A percentile compares a stretch with the other conserved stretches of the same genome.
phyloP scores from a whole-genome alignment of 2,797 vertebrate genomes.

The Muraenolepis orangiensis region DNA sequence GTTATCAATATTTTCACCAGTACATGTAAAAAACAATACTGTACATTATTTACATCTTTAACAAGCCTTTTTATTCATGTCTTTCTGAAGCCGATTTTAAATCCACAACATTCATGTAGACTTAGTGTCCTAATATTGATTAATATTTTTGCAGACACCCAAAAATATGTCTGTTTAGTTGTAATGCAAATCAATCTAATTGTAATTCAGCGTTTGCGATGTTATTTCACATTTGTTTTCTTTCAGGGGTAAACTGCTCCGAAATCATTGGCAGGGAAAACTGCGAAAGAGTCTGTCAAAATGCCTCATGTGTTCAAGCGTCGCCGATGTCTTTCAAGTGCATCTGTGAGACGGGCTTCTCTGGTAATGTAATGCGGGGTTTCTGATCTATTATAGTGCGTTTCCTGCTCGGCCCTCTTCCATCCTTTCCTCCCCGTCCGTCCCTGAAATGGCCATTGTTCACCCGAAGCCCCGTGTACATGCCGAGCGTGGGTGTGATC shows the following conservation, averaged over 20 bases:
- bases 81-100: neutral
- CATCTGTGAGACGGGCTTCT: slow-evolving; percentile 61
- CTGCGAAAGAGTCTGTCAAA: slow-evolving; percentile 69
- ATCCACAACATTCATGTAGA: neutral
- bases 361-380: slow-evolving; percentile 54
- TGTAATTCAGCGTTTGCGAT: neutral
- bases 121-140: neutral
- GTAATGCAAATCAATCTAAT: neutral
- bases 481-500: neutral
- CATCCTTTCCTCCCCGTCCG: too few species aligned
- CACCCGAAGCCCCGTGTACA: neutral
- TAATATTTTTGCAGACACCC: neutral
- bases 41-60: neutral
- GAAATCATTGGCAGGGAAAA: slow-evolving; percentile 73
- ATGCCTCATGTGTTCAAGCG: slow-evolving; percentile 68
- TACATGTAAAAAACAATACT: neutral
- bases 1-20: neutral
- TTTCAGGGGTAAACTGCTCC: slow-evolving; percentile 79
- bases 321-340: slow-evolving; percentile 72
- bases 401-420: neutral
- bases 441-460: neutral
- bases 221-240: slow-evolving; percentile 7
- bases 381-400: neutral
- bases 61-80: neutral
- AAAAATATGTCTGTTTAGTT: neutral